A percentile compares a stretch with the other conserved stretches of the same genome.
phyloP scores from a whole-genome alignment of 2,797 vertebrate genomes.

The Pygocentrus nattereri region DNA sequence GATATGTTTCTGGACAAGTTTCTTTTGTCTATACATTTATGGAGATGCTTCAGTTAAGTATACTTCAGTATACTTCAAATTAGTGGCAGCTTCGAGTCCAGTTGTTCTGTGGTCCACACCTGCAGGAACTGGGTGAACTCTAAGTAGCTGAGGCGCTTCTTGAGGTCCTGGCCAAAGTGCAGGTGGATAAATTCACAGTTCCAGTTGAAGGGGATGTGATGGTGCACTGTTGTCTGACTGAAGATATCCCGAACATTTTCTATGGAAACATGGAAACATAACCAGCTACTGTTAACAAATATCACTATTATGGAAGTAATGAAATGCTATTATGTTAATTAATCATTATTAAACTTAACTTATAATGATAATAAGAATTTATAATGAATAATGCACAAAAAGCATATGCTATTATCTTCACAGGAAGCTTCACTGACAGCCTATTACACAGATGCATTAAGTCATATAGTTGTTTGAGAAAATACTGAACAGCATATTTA shows the following conservation, averaged over 20 bases:
- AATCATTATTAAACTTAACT: neutral
- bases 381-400: neutral
- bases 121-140: constrained; percentile 98
- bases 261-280: constrained; percentile 66
- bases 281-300: constrained; percentile 25
- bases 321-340: no score
- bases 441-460: neutral
- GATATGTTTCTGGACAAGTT: neutral
- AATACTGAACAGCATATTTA: neutral
- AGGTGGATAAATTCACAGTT: constrained; percentile 97
- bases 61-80: no score
- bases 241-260: constrained; percentile 97
- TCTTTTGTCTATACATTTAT: neutral
- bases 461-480: neutral
- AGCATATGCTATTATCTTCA: neutral
- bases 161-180: constrained; percentile 94
- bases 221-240: constrained; percentile 93
- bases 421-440: neutral
- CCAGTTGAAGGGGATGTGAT: constrained; percentile 98
- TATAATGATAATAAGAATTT: no score
- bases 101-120: constrained; percentile 74
- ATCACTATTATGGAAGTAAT: no score
- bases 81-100: no score
- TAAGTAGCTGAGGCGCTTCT: constrained; percentile 92
- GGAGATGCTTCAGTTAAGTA: constrained; percentile 22